phyloP scores from a whole-genome alignment of 2,113 vertebrate species.

The Leiothrix lutea region DNA sequence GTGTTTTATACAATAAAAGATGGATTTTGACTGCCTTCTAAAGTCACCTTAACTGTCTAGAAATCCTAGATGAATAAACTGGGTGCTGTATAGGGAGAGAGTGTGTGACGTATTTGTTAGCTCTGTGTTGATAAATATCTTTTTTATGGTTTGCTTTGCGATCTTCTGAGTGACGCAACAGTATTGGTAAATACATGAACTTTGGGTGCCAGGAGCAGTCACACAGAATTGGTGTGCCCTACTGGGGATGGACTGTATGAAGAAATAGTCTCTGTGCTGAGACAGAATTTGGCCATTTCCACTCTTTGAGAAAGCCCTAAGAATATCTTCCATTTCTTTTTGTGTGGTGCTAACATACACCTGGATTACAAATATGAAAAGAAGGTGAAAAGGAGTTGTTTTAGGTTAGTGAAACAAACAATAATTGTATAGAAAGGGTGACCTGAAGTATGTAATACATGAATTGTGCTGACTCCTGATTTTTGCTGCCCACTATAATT shows the following conservation, averaged over 20 bases:
- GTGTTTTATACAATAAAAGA: neutral
- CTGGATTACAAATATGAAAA: neutral
- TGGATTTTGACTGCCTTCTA: neutral
- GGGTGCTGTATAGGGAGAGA: neutral
- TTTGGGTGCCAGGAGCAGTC: neutral
- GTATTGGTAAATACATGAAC: neutral
- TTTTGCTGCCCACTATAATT: neutral
- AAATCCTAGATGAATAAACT: neutral
- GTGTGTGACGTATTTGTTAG: neutral
- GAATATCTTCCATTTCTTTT: neutral
- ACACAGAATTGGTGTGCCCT: neutral
- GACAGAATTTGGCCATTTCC: neutral
- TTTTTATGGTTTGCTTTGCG: neutral
- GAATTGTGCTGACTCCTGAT: neutral
- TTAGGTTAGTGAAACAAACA: neutral
- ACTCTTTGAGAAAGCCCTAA: neutral
- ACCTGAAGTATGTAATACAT: neutral
- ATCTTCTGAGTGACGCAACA: rapidly evolving
- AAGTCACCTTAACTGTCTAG: neutral
- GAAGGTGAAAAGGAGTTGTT: neutral
- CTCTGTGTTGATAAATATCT: neutral
- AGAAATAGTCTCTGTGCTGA: neutral
- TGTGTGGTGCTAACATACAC: rapidly evolving
- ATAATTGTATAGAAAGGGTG: neutral
- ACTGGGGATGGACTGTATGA: neutral